Conservation (phyloP, 92 coral and sea anemone species). For the Diadumene lineata region DNA sequence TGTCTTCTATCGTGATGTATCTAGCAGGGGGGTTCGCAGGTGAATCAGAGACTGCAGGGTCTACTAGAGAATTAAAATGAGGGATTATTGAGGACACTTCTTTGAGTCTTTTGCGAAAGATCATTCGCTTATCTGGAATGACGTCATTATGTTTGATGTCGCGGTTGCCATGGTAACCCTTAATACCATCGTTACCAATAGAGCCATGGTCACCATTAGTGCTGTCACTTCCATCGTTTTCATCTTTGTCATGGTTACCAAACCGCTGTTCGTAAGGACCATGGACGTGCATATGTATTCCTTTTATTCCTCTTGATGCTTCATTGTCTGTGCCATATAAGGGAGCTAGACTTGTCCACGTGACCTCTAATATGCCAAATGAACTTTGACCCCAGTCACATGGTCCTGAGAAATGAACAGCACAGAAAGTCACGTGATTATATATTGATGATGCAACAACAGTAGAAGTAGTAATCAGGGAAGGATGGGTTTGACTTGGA, state of each 20-base stretch:
- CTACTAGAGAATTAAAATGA: background rate
- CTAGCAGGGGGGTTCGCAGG: background rate
- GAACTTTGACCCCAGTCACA: conserved; percentile 43
- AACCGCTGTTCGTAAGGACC: background rate
- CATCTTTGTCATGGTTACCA: background rate
- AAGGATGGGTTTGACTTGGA: no score
- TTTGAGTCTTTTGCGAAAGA: background rate
- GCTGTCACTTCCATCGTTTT: background rate
- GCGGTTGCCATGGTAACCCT: background rate
- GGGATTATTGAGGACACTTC: background rate
- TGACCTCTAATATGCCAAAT: conserved; percentile 63
- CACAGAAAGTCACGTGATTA: background rate
- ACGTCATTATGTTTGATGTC: background rate
- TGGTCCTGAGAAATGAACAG: background rate
- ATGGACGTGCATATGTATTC: background rate
- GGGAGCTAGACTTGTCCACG: conserved; percentile 49
- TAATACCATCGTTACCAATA: no score
- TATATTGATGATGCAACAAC: no score
- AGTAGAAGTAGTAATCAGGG: no score
- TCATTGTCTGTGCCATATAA: conserved; percentile 13
- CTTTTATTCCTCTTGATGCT: background rate
- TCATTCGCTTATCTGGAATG: background rate
- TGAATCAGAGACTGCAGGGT: background rate
- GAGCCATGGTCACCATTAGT: no score
- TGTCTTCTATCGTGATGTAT: no score